Base-by-base conservation (phyloP, 2,113 vertebrate species). In the Sisor rabdophorus region DNA sequence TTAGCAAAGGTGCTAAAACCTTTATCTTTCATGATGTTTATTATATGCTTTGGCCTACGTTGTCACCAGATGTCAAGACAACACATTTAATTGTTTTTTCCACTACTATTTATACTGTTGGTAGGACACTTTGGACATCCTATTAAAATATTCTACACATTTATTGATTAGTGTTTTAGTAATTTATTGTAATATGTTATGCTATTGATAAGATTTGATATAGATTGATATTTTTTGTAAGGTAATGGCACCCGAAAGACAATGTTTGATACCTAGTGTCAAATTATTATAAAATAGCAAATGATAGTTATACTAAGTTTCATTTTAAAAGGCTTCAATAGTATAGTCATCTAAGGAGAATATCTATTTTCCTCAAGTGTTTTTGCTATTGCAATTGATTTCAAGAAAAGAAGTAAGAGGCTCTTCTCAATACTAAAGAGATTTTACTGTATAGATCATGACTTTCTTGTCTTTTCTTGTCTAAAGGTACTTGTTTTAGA, bases 341-440 rank as follows among this genome's bases (percentile, higher is more conserved):
- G 16, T 58, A 55, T 40, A 11, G 12, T 30, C 9, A 54, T 40
- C 20, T 64, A 13, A 19, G 60, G 13, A n/a, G 50, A 75, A 65
- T 64, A 55, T 48, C 28, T 65, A 50, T 40, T 65, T 48, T 77
- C 63, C 36, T 40, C 15, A 63, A 69, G 40, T 12, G 28, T 2
- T 48, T 76, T 69, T 68, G 22, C 11, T 19, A 52, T 60, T 70
- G 47, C 32, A 52, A 17, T 54, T 73, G 53, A 81, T 73, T 67
- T 67, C 47, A 59, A 48, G 15, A 68, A 48, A 30, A 61, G 30
- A 73, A 59, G 47, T 53, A 32, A 19, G 26, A 54, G 44, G 53
- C 55, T 76, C 36, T 30, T 73, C 32, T 56, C 8, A 59, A 32
- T 19, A 58, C 36, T 70, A 26, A 20, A 60, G 55, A 24, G 28